Base-by-base conservation (phyloP, 1,140 invertebrate genomes). In the Scylla paramamosain region DNA sequence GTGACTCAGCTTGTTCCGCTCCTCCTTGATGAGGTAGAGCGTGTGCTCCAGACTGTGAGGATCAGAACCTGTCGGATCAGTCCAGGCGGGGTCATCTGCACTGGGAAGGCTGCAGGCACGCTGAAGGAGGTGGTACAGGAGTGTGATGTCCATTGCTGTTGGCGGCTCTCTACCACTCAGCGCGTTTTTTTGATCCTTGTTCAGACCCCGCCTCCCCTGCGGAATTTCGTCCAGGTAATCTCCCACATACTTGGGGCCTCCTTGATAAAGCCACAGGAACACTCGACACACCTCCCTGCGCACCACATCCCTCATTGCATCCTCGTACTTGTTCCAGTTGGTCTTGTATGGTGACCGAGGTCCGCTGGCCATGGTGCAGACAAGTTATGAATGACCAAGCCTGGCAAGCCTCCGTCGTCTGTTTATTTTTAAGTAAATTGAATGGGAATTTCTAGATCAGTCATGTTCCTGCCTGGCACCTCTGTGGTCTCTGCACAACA, bases 201-300 rank as follows among this genome's bases (percentile, higher is more conserved):
- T 52, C 16, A 48, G 89, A 59, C 8, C 28, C 25, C 59, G 0
- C 89, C 12, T 29, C 29, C n/a, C 46, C 8, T 29, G 0, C 48
- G 87, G 87, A 20, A 89, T 46, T 7, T 0, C n/a, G 6, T 46
- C 12, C 39, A 89, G 39, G 87, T 89, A 89, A 20, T 89, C 87
- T 46, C 87, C 87, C 32, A 89, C 87, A 32, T 89, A 46, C 39
- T 89, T 39, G 10, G 7, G 25, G 48, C 0, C 6, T 46, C 31
- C 87, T 46, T 89, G 20, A 25, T 89, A 89, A 39, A 89, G 39
- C 87, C 87, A 89, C 39, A 89, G 39, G 87, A 89, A 89, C 39
- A 89, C 87, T 12, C 87, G 32, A 28, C 87, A 89, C 39, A 89
- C 12, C 39, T 46, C 87, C 20, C 0, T 4, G 0, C 45, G 32